Evolutionary conservation across 2,797 vertebrate species (phyloP).

Genomic region (Cirrhinus molitorella): DNA sequence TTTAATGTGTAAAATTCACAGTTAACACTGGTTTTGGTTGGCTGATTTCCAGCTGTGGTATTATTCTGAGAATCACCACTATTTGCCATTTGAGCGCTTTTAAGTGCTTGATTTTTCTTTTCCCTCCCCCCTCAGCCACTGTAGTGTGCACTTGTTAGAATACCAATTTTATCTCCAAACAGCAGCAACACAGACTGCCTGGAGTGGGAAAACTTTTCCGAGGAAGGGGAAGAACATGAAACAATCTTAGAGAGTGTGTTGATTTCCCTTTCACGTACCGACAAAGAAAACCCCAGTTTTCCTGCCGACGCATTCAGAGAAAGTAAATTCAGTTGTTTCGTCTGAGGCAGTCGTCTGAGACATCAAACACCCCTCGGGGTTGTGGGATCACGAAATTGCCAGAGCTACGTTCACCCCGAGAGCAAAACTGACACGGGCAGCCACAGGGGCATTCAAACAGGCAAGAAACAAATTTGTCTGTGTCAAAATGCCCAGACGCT

Average conservation of each 20-base stretch:
- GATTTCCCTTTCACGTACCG: not conserved
- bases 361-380: constrained; percentile 8
- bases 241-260: constrained; percentile 7
- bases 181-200: constrained; percentile 24
- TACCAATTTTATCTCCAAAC: constrained; percentile 41
- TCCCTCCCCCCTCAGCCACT: not conserved
- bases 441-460: constrained; percentile 40
- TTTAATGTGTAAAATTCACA: constrained; percentile 9
- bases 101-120: not conserved
- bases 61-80: constrained; percentile 8
- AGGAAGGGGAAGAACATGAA: constrained; percentile 12
- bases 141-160: constrained; percentile 30
- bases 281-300: constrained; percentile 36
- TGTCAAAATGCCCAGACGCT: constrained; percentile 35
- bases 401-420: constrained; percentile 10
- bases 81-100: not conserved
- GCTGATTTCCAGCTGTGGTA: constrained; percentile 8
- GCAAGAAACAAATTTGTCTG: constrained; percentile 46
- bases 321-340: constrained; percentile 34
- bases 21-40: not conserved
- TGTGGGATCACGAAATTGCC: constrained; percentile 3
- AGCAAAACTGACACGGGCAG: constrained; percentile 32
- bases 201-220: constrained; percentile 20
- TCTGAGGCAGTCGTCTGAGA: constrained; percentile 14
- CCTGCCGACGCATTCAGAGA: not conserved